Percentiles rank a stretch among this genome's conserved stretches.
These are phyloP conservation scores for Cryptocephalus moraei DNA, from an alignment of 2,888 invertebrate species.

Conservation along the genomic window DNA sequence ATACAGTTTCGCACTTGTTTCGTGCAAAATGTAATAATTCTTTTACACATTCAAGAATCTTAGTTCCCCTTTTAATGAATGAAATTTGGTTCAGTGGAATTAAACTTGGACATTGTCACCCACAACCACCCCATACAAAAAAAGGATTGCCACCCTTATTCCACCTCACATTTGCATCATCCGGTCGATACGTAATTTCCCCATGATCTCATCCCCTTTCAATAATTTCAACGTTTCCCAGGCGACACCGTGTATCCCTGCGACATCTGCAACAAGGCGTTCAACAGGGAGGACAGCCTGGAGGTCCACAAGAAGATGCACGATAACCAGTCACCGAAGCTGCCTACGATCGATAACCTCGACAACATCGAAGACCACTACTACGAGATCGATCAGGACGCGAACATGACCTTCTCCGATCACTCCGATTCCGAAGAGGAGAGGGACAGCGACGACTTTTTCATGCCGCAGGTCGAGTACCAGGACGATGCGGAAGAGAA, in stretches of 20 bases:
- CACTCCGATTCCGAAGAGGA: constrained; percentile 18
- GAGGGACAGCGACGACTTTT: constrained; percentile 20
- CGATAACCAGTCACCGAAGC: constrained; percentile 27
- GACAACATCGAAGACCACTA: constrained; percentile 37
- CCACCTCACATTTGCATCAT: neutral
- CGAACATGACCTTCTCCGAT: constrained; percentile 16
- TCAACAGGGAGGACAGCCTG: constrained; percentile 35
- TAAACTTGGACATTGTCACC: too few species aligned
- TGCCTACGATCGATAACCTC: constrained; percentile 35
- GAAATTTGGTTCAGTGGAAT: too few species aligned
- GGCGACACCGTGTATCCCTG: constrained; percentile 38
- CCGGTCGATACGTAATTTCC: too few species aligned
- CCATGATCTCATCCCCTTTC: too few species aligned
- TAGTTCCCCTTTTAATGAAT: too few species aligned
- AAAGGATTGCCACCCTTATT: too few species aligned
- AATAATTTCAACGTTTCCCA: too few species aligned
- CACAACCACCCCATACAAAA: too few species aligned
- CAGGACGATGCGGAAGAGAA: constrained; percentile 21
- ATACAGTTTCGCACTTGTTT: too few species aligned
- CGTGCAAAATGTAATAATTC: too few species aligned
- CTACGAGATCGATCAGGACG: constrained; percentile 19
- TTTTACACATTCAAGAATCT: too few species aligned
- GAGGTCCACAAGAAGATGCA: constrained; percentile 34
- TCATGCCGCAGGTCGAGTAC: constrained; percentile 31
- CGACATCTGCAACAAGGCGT: constrained; percentile 39